Base-by-base conservation (phyloP, 2,888 invertebrate species). In the Chalcosyrphus nemorum region DNA sequence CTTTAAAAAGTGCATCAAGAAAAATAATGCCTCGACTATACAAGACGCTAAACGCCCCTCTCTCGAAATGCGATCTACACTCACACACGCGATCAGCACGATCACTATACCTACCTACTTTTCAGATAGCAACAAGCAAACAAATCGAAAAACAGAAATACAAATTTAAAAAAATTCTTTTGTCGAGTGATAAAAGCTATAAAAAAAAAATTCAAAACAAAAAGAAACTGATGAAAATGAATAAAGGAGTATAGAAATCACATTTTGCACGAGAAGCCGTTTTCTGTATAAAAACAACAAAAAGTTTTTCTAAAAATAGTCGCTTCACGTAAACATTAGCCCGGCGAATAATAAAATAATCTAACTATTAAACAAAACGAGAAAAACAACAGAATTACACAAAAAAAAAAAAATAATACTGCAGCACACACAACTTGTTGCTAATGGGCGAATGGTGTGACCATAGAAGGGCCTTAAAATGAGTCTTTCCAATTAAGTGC, bases 291-390 rank as follows among this genome's bases (percentile, higher is more conserved):
- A 41, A 50, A 35, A 27, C 4, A 11, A 35, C n/a, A n/a, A n/a
- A n/a, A n/a, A n/a, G n/a, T n/a, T 21, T 43, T 52, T 74, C 74
- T 74, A 74, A 65, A 74, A 38, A 74, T 74, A 65, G 9, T 13
- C 59, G 47, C 59, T 43, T 21, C 9, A 50, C 65, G 57, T 65
- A 56, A 75, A 56, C 74, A 45, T 38, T 24, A 11, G 56, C 57
- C 65, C 56, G 65, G 65, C 47, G 21, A 63, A 63, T 47, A 65
- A 38, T 65, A 57, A 75, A 65, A 57, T 50, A 27, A 38, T 59
- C 50, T 66, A 59, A 59, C 52, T 75, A 57, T 75, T 57, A 41
- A 57, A 65, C 35, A 70, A n/a, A 27, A 13, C 32, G 32, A 32
- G 2, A 2, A 17, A 65, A 71, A 59, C 41, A 54, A 72, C 21